Evolutionary conservation across 2,888 invertebrate genomes (phyloP), one percentile per base, ranked within the genome.

Genomic region (Zygothrica quintamaculata): DNA sequence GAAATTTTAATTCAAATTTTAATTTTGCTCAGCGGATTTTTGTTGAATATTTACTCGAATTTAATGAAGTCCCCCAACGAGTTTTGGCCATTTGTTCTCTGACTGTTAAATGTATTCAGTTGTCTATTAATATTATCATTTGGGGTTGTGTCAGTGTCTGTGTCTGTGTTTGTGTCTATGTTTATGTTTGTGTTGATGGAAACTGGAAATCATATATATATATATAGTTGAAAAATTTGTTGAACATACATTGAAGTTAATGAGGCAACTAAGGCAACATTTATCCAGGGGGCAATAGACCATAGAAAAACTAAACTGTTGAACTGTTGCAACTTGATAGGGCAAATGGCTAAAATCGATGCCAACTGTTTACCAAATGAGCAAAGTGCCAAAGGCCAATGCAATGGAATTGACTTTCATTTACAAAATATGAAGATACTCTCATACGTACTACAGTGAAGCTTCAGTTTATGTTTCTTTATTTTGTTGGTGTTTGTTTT

Each of bases 1-100:
- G 18, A 22, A 22, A 22, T 47, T 57, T 52, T 50, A 43, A 52
- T 52, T 59, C 56, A 53, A 61, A 22, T 3, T 70, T 73, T 74
- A 56, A 70, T 59, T 73, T 61, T 73, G 22, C 47, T 60, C 16
- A 16, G 42, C 52, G 52, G 13, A 44, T 53, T 61, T 65, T 61
- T 60, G 62, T 52, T 61, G 25, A 74, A 70, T 59, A 57, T 66
- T 75, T 66, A 71, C 65, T 61, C 62, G 56, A 57, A 61, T 74
- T 74, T 74, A 74, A 74, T 74, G 59, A 71, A 66, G 73, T 74
- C 4, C 37, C 3, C 33, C 39, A 26, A 25, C 50, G 50, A 59
- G n/a, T 34, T 58, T 58, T 39, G 40, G 15, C 40, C 68, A 22
- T 3, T 55, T 69, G 74, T 59, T 67, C 18, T 22, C 18, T 22